phyloP scores from a whole-genome alignment of 2,113 vertebrate genomes.

The Tachuris rubrigastra region DNA sequence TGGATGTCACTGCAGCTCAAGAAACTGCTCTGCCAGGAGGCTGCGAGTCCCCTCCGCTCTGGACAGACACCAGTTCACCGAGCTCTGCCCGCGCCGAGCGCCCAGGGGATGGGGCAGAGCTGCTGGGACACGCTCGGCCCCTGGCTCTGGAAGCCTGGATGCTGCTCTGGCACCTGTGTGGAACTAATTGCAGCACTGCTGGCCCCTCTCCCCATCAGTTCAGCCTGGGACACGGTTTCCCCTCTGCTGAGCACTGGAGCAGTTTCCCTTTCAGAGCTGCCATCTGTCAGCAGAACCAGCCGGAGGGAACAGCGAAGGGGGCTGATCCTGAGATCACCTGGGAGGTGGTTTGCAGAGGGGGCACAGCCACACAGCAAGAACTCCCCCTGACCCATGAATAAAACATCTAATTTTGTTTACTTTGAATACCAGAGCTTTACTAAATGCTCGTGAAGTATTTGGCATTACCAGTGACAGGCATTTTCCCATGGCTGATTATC shows the following conservation, averaged over 20 bases:
- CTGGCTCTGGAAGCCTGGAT: not conserved
- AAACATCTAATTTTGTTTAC: not conserved
- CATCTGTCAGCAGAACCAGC: not conserved
- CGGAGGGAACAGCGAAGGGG: not conserved
- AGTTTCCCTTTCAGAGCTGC: not conserved
- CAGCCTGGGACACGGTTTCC: not conserved
- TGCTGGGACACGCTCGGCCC: not conserved
- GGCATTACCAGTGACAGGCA: not conserved
- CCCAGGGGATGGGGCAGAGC: not conserved
- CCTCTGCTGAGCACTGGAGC: not conserved
- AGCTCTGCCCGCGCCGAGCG: not conserved
- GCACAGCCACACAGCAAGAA: not conserved
- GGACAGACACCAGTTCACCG: not conserved
- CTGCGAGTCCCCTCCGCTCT: not conserved
- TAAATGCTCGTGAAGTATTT: not conserved
- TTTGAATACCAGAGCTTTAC: not conserved
- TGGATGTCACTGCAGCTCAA: constrained; percentile 61
- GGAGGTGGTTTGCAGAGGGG: not conserved
- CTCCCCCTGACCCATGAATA: not conserved
- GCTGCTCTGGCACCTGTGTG: not conserved
- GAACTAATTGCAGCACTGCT: not conserved
- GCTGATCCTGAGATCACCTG: not conserved
- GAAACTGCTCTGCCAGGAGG: not conserved
- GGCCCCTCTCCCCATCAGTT: rapidly evolving
- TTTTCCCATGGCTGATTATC: not conserved